phyloP scores from a whole-genome alignment of 2,888 invertebrate genomes.

The Pristionchus maxplancki region DNA sequence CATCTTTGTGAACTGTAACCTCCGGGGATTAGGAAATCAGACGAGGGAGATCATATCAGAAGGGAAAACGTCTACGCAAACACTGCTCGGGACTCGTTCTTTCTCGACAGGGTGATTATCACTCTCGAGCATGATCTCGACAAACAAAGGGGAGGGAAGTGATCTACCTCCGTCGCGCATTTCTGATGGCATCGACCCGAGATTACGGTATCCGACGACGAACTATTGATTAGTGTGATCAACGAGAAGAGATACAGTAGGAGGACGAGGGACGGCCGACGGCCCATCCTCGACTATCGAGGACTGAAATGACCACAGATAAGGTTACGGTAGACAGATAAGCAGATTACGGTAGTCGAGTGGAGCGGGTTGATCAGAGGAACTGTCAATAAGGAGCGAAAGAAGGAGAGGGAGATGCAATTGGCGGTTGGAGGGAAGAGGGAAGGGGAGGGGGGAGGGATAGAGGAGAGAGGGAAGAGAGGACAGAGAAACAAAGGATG shows the following conservation, averaged over 20 bases:
- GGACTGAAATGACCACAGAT: conserved; percentile 4
- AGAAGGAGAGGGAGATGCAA: conserved; percentile 8
- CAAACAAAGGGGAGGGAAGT: conserved; percentile 35
- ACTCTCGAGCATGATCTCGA: conserved; percentile 32
- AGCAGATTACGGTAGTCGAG: conserved; percentile 25
- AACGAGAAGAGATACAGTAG: background rate
- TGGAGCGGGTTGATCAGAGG: conserved; percentile 35
- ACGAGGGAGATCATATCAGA: background rate
- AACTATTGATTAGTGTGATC: background rate
- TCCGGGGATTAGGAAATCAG: background rate
- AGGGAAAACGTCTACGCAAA: conserved; percentile 22
- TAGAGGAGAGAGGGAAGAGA: conserved; percentile 28
- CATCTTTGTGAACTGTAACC: conserved; percentile 46
- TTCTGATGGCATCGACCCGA: conserved; percentile 46
- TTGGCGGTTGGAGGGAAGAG: conserved; percentile 1
- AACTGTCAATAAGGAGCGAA: conserved; percentile 40
- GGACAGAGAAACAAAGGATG: background rate
- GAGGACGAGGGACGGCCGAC: conserved; percentile 15
- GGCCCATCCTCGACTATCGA: conserved; percentile 38
- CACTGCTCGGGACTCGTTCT: conserved; percentile 37
- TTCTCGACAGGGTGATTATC: conserved; percentile 41
- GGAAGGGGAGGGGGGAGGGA: background rate
- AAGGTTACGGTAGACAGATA: background rate
- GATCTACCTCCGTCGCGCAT: conserved; percentile 46
- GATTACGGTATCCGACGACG: conserved; percentile 23